Evolutionary conservation across 2,888 invertebrate genomes (phyloP).

Genomic region (Cryptus viduatorius): DNA sequence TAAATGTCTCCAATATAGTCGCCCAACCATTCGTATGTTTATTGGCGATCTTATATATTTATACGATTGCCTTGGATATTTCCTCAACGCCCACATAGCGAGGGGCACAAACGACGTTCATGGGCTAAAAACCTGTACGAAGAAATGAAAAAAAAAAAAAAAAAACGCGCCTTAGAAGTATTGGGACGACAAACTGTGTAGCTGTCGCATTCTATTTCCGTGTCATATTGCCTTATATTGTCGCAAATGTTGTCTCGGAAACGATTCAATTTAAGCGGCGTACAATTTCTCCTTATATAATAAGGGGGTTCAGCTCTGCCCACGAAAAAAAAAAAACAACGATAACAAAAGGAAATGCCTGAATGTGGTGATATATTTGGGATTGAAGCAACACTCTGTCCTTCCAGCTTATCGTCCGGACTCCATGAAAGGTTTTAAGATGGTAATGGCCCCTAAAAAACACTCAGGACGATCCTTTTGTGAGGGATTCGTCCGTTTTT

Average conservation of each 20-base stretch:
- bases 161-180: neutral
- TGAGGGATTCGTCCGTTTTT: neutral
- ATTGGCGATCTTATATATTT: neutral
- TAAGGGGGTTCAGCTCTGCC: neutral
- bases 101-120: neutral
- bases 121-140: neutral
- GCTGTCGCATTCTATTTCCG: neutral
- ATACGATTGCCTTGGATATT: neutral
- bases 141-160: neutral
- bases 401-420: neutral
- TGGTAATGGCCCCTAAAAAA: neutral
- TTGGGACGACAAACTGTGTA: neutral
- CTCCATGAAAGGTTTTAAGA: neutral
- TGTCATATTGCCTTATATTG: neutral
- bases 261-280: constrained; percentile 5
- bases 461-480: neutral
- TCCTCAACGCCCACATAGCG: neutral
- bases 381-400: constrained; percentile 16
- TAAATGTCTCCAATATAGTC: no score
- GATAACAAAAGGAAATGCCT: neutral
- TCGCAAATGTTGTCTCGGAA: neutral
- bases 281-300: constrained; percentile 7
- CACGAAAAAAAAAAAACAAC: neutral
- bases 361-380: neutral
- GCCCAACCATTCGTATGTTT: neutral